phyloP scores from a whole-genome alignment of 2,113 vertebrate species.

The Salminus brasiliensis region DNA sequence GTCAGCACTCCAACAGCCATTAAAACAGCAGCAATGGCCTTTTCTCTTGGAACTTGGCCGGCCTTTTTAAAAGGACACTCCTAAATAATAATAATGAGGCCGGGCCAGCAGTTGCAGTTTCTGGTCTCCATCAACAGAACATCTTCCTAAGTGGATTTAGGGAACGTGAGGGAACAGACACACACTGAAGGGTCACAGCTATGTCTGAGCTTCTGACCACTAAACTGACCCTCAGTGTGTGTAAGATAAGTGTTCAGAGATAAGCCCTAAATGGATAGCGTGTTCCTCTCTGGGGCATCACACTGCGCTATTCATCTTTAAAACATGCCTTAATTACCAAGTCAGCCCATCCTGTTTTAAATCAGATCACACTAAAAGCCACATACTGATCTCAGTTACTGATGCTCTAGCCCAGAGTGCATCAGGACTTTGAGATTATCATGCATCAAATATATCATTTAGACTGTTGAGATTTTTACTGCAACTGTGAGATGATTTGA shows the following conservation, averaged over 20 bases:
- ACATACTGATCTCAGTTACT: background rate
- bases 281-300: background rate
- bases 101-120: background rate
- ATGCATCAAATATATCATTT: no score
- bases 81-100: background rate
- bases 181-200: background rate
- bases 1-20: constrained; percentile 10
- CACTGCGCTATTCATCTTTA: background rate
- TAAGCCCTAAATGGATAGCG: background rate
- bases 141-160: background rate
- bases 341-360: background rate
- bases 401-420: background rate
- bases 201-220: background rate
- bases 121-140: background rate
- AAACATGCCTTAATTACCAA: background rate
- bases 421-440: no score
- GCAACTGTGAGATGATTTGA: no score
- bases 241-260: background rate
- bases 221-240: background rate
- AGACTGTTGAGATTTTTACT: no score
- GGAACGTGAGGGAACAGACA: background rate
- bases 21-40: constrained; percentile 12
- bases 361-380: background rate
- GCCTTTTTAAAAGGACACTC: background rate
- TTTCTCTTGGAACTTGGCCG: constrained; percentile 7